These are phyloP conservation scores for Vulpes vulpes DNA, from an alignment of 2,113 vertebrate genomes.

Conservation along the genomic window DNA sequence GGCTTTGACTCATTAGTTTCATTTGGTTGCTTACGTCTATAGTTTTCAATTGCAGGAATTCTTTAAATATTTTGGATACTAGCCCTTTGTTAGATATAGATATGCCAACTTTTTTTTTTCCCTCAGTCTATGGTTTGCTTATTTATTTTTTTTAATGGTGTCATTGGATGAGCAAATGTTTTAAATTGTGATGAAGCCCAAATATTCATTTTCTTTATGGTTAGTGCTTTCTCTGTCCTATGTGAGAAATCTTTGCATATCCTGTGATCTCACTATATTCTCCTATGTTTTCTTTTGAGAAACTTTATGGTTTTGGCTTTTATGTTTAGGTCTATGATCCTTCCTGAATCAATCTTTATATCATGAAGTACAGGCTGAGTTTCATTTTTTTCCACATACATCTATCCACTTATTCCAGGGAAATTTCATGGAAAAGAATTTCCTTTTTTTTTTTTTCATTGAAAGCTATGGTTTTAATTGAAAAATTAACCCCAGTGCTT, in stretches of 20 bases:
- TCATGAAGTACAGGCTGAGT: background rate
- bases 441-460: background rate
- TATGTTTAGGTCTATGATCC: background rate
- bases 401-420: background rate
- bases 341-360: background rate
- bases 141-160: slow-evolving; percentile 9
- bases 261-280: background rate
- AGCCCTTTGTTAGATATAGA: background rate
- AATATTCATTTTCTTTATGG: background rate
- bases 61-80: slow-evolving; percentile 1
- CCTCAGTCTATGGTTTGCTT: background rate
- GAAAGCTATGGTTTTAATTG: background rate
- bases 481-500: background rate
- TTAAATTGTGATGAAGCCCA: background rate
- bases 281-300: background rate
- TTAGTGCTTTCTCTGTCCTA: background rate
- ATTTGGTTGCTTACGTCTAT: background rate
- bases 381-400: background rate
- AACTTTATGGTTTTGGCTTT: background rate
- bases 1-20: background rate
- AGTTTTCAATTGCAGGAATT: background rate
- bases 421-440: background rate
- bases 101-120: background rate
- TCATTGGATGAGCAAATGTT: background rate
- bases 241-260: background rate